These are phyloP conservation scores for Caiman crocodilus DNA, from an alignment of 2,797 vertebrate species.

Conservation along the genomic window DNA sequence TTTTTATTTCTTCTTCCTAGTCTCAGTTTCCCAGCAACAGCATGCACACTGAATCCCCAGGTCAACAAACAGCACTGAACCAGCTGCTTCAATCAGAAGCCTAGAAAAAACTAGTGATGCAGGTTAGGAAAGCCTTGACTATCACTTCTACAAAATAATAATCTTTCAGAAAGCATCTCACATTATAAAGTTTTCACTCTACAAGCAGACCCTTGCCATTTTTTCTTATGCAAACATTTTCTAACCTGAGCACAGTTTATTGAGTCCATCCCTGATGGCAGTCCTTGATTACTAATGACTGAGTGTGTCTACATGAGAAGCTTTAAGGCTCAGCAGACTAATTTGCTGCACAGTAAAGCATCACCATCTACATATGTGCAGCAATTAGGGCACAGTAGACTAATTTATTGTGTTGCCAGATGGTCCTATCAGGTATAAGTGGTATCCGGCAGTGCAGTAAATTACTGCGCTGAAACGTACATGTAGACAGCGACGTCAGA, in stretches of 20 bases:
- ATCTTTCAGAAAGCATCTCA: neutral
- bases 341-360: too few relatives aligned
- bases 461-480: too few relatives aligned
- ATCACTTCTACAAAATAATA: constrained; percentile 7
- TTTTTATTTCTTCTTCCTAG: constrained; percentile 30
- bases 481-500: too few relatives aligned
- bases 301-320: too few relatives aligned
- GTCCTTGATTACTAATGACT: too few relatives aligned
- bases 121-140: constrained; percentile 25
- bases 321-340: too few relatives aligned
- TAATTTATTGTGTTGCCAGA: too few relatives aligned
- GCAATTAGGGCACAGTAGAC: too few relatives aligned
- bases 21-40: constrained; percentile 79
- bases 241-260: neutral
- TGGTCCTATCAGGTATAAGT: too few relatives aligned
- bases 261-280: neutral
- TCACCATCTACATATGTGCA: too few relatives aligned
- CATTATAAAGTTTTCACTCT: constrained; percentile 1
- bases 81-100: constrained; percentile 45
- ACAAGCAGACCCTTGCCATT: neutral
- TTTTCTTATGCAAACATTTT: neutral
- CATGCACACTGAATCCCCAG: constrained; percentile 43
- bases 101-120: constrained; percentile 19
- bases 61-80: constrained; percentile 47
- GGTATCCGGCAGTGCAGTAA: too few relatives aligned